phyloP scores from a whole-genome alignment of 2,113 vertebrate genomes.

The Clarias macrocephalus region DNA sequence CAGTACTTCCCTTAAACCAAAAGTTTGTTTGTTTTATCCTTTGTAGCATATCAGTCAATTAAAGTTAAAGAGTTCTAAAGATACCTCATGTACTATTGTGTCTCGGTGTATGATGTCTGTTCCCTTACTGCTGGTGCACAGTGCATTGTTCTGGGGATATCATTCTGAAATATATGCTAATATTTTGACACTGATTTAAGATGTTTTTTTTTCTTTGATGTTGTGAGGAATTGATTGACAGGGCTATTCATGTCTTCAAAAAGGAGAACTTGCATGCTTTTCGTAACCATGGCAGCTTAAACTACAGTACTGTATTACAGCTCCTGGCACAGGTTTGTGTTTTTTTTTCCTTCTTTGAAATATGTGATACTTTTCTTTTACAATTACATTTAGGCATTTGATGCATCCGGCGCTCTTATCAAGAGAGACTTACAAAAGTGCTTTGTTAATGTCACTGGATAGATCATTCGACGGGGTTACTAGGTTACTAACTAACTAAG shows the following conservation, averaged over 20 bases:
- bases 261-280: background rate
- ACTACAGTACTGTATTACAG: slow-evolving; percentile 26
- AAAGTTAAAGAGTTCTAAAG: background rate
- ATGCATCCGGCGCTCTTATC: too few species aligned
- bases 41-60: background rate
- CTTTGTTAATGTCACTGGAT: too few species aligned
- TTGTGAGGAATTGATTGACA: slow-evolving; percentile 24
- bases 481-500: too few species aligned
- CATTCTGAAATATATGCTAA: slow-evolving; percentile 19
- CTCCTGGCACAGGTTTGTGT: slow-evolving; percentile 25
- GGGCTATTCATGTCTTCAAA: slow-evolving; percentile 22
- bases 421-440: too few species aligned
- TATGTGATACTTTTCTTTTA: background rate
- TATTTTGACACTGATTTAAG: slow-evolving; percentile 25
- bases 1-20: background rate
- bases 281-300: slow-evolving; percentile 33
- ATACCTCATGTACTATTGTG: background rate
- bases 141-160: background rate
- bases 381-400: too few species aligned
- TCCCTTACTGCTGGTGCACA: background rate
- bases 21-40: slow-evolving; percentile 12
- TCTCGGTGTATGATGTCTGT: background rate
- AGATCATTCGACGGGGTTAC: too few species aligned
- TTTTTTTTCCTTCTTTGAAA: slow-evolving; percentile 7
- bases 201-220: slow-evolving; percentile 13